These are phyloP conservation scores for Bos javanicus DNA, from an alignment of 2,113 vertebrate genomes.

Conservation along the genomic window DNA sequence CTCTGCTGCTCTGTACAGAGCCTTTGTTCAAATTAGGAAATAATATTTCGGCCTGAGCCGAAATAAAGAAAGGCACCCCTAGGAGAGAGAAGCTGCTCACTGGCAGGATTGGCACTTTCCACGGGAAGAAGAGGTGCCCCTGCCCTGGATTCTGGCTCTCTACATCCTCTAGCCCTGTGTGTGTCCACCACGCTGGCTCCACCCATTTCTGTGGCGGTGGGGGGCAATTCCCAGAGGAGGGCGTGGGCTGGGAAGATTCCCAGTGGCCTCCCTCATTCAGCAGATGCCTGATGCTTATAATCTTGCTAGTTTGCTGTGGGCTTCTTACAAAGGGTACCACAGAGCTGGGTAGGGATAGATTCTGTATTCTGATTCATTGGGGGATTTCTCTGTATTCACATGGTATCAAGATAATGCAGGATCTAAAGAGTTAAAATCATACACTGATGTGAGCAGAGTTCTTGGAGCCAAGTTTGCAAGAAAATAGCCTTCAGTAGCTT, in stretches of 20 bases:
- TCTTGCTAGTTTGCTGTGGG: not conserved
- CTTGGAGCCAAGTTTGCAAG: not conserved
- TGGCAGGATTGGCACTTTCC: not conserved
- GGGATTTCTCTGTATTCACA: not conserved
- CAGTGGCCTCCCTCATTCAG: not conserved
- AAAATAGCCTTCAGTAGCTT: not conserved
- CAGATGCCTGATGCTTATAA: not conserved
- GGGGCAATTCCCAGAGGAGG: not conserved
- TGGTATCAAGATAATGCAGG: not conserved
- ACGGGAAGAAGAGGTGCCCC: not conserved
- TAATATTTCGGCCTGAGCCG: not conserved
- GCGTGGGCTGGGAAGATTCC: not conserved
- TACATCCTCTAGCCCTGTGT: not conserved
- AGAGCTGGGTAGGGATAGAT: not conserved
- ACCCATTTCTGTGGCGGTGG: no score
- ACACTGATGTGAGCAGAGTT: not conserved
- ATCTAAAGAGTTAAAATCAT: not conserved
- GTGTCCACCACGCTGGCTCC: not conserved
- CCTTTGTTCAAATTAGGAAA: not conserved
- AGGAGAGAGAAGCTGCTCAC: not conserved
- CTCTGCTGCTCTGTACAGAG: not conserved
- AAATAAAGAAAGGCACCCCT: not conserved
- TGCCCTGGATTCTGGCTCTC: not conserved
- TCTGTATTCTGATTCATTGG: not conserved
- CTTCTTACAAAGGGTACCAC: not conserved